These are phyloP conservation scores for Cheumatopsyche charites DNA, from an alignment of 1,140 invertebrate species.

Conservation along the genomic window DNA sequence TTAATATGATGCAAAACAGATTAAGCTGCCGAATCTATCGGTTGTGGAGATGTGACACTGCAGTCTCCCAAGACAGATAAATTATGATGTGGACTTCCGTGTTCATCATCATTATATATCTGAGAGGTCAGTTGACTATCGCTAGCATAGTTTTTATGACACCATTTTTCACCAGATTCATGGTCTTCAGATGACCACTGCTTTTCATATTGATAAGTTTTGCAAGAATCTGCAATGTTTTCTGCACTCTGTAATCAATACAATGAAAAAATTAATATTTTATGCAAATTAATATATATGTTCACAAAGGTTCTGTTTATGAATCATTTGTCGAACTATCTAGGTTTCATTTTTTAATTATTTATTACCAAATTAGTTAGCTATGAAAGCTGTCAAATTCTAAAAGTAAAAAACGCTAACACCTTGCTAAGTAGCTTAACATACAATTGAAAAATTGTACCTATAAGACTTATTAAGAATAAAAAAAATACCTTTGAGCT, in stretches of 20 bases:
- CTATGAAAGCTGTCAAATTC: too few species aligned
- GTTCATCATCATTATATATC: conserved; percentile 23
- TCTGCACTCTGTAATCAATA: conserved; percentile 13
- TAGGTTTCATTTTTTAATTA: not conserved
- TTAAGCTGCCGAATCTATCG: conserved; percentile 45
- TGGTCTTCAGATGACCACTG: conserved; percentile 9
- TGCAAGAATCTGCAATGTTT: not conserved
- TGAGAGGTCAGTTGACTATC: conserved; percentile 18
- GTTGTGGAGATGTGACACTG: conserved; percentile 42
- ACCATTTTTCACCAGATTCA: conserved; percentile 11
- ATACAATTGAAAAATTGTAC: too few species aligned
- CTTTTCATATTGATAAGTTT: conserved; percentile 3
- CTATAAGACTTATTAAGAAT: too few species aligned
- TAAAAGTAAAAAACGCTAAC: too few species aligned
- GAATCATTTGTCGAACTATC: not conserved
- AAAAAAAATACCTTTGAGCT: conserved; percentile 21
- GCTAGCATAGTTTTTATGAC: conserved; percentile 18
- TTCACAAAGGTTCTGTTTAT: not conserved
- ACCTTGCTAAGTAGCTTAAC: too few species aligned
- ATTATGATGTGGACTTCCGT: conserved; percentile 36
- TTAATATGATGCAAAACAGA: not conserved
- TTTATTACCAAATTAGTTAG: not conserved
- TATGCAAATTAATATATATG: not conserved
- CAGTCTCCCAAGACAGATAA: conserved; percentile 30
- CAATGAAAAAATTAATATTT: not conserved